Base-by-base conservation (phyloP, 2,113 vertebrate genomes). In the Apteryx owenii region DNA sequence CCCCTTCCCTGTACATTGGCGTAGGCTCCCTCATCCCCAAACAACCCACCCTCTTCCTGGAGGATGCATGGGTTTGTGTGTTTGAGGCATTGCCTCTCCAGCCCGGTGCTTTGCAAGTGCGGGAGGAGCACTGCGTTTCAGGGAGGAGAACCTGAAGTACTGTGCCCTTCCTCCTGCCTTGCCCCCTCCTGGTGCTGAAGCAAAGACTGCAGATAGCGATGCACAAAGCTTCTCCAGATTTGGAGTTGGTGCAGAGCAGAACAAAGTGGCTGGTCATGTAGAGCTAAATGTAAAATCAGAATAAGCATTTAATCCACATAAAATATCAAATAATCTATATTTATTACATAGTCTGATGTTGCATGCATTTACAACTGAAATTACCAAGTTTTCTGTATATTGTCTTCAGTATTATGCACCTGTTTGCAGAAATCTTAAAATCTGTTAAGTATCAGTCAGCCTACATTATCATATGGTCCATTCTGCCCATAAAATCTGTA, bases 351-450 rank as follows among this genome's bases (percentile, higher is more conserved):
- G 62, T 11, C 9, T 36, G 48, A 38, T 38, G 56, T 11, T 0
- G 0, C 60, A 56, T 31, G n/a, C 2, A 2, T 2, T 0, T 54
- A 17, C 31, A 70, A 2, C 12, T 21, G 42, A 75, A 85, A 75
- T 50, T 2, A 1, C 10, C 10, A 20, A 5, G 0, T 56, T 54
- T 48, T 48, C 5, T 19, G 16, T 42, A 1, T 29, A 2, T 56
- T 44, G 3, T 20, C 7, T 71, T 53, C 36, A 64, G 7, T 14
- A 21, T 60, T 31, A 3, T 60, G 20, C 5, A 46, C 4, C 20
- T 60, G 7, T 64, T 4, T 29, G 22, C 29, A 22, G 29, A 66
- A 88, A 75, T 3, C 25, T 42, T 33, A 5, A 10, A 56, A 29
- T 60, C 10, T 48, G 7, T 75, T 71, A 54, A 87, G 33, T 4